Base-by-base conservation (phyloP, 2,797 vertebrate genomes). In the Heteromormyrus szaboi region DNA sequence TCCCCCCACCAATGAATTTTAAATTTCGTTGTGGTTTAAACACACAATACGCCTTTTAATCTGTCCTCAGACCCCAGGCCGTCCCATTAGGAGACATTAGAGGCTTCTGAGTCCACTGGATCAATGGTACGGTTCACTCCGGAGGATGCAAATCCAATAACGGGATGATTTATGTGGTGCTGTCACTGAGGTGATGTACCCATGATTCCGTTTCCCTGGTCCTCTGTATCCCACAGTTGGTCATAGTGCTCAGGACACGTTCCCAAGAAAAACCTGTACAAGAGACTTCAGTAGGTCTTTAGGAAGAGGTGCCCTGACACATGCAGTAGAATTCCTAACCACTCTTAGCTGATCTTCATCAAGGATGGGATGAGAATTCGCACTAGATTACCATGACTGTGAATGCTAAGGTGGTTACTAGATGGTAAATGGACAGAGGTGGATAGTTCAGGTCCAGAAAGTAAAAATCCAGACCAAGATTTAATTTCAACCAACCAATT, bases 81-180 rank as follows among this genome's bases (percentile, higher is more conserved):
- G 0, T 85, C 48, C 83, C 48, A 85, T 51, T 85, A 51, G 50
- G 46, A 53, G 83, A 22, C 46, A 85, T 85, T 85, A 85, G 48
- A 85, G 83, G 48, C 44, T 50, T 53, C 11, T 50, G 22, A 14
- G 11, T 85, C 48, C 83, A 53, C 48, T 29, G 83, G 46, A 51
- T 85, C 83, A 85, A 85, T 85, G 22, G 83, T 53, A 41, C 19
- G 37, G 37, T 44, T 44, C 37, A 17, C 72, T 41, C 17, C 19
- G 72, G 25, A 53, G 83, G 46, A 53, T 50, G 48, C 83, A 85
- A 85, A 85, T 85, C 48, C 48, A 85, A 85, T 85, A 85, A 85
- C 2, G 48, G n/a, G 12, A 6, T 85, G 83, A 85, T 85, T 53
- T 85, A 85, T 85, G 48, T 7, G 48, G 9, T 29, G 48, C 22